Conservation (phyloP, 2,888 invertebrate genomes). For the Ptychoptera contaminata region DNA sequence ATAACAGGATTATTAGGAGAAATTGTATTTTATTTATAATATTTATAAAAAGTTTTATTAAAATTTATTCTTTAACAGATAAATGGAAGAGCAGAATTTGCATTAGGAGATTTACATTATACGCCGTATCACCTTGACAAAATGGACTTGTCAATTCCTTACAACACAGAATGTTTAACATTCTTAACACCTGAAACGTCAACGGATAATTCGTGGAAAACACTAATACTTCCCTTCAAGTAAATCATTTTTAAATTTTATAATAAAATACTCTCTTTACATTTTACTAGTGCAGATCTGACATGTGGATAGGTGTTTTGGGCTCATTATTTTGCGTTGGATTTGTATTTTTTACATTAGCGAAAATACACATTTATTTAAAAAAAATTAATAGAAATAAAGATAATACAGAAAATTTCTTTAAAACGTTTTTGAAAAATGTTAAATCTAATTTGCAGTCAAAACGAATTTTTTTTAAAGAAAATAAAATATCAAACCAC, state of each 20-base stretch:
- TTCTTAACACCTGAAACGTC: constrained; percentile 70
- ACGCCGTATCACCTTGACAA: constrained; percentile 48
- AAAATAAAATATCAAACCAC: not conserved
- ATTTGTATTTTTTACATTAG: constrained; percentile 46
- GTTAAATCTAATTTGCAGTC: not conserved
- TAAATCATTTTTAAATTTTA: constrained; percentile 24
- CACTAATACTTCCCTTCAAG: constrained; percentile 66
- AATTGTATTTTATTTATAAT: constrained; percentile 29
- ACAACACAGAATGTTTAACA: constrained; percentile 69
- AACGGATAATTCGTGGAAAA: constrained; percentile 71
- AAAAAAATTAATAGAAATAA: not conserved
- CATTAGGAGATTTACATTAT: constrained; percentile 62
- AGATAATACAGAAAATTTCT: not conserved
- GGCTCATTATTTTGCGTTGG: constrained; percentile 49
- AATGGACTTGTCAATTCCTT: constrained; percentile 60
- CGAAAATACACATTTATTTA: constrained; percentile 25
- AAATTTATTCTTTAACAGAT: constrained; percentile 17
- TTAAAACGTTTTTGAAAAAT: not conserved
- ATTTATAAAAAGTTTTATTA: not conserved
- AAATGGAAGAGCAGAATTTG: constrained; percentile 49
- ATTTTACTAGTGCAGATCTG: constrained; percentile 37
- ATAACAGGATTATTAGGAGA: constrained; percentile 60
- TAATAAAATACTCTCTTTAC: constrained; percentile 3
- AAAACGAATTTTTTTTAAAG: not conserved
- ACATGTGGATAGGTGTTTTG: constrained; percentile 61